Base-by-base conservation (phyloP, 1,140 invertebrate species). In the Euwallacea similis region DNA sequence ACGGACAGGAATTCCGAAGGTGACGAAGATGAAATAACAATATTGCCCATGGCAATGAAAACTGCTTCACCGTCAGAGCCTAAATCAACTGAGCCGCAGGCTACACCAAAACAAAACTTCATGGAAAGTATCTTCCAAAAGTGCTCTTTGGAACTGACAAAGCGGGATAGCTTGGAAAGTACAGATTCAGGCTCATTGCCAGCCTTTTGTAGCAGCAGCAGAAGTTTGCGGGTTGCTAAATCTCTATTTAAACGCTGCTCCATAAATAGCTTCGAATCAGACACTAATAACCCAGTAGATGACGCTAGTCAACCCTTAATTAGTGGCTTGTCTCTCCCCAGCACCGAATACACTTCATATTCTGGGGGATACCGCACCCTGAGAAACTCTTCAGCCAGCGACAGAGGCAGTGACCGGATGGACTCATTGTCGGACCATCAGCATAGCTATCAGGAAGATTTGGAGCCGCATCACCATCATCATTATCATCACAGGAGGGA, bases 401-500 rank as follows among this genome's bases (percentile, higher is more conserved):
- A 74, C 21, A 68, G 60, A 71, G 75, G 77, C 15, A 15, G 66
- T 44, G 76, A 78, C 10, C 33, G 75, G 33, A 56, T 76, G 13
- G 74, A 75, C 43, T 54, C 68, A 46, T 72, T 63, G 42, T 72
- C 76, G 7, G 9, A 33, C 21, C 74, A 77, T 44, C 74, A 73
- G n/a, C 55, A 68, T 6, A 64, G 72, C 42, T 66, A 76, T 46
- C 75, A 70, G 33, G 54, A 58, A 7, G 66, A 68, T 10, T 44
- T 7, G 2, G 16, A 77, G 70, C 75, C 73, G 47, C 76, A 74
- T 16, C 75, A 75, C 47, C 75, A 76, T 61, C 75, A 78, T 44
- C 75, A 85, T 4, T 83, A 86, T 53, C 75, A 77, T 58, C 76
- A 79, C 56, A 73, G 79, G 62, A 73, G 79, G 54, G 80, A 82